Percentiles rank a stretch among this genome's conserved stretches.
These are phyloP conservation scores for Clarias magur DNA, from an alignment of 2,113 vertebrate genomes.

Conservation along the genomic window DNA sequence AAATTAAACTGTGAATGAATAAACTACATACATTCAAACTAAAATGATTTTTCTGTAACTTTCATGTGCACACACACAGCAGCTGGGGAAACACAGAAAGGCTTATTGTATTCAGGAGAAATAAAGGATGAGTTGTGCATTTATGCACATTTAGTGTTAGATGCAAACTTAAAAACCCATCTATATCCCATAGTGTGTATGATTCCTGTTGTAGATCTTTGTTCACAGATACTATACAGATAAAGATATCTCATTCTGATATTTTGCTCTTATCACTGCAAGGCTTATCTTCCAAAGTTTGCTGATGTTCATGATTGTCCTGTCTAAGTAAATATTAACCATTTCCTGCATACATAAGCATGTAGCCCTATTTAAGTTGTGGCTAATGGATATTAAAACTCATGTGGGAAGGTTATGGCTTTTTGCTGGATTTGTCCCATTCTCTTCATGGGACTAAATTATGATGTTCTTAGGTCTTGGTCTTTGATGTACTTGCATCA, in stretches of 20 bases:
- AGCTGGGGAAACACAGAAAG: no score
- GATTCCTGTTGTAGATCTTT: neutral
- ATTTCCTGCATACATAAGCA: conserved; percentile 1
- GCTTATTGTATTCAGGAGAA: no score
- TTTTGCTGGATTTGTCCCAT: neutral
- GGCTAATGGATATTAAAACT: neutral
- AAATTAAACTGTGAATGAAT: no score
- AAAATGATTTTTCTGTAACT: no score
- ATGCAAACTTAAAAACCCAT: neutral
- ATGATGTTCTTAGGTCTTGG: neutral
- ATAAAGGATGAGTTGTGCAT: no score
- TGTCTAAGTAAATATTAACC: conserved; percentile 30
- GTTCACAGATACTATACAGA: neutral
- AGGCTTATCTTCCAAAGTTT: conserved; percentile 18
- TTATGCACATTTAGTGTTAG: no score
- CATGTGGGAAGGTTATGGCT: neutral
- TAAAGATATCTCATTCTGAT: conserved; percentile 11
- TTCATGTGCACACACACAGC: no score
- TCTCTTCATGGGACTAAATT: neutral
- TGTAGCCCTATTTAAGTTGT: neutral
- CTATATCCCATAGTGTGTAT: neutral
- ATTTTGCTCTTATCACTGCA: conserved; percentile 15
- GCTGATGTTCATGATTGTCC: conserved; percentile 12
- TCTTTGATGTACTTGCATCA: neutral
- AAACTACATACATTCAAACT: no score